These are phyloP conservation scores for Coregonus sp. DNA, from an alignment of 2,797 vertebrate species.

Conservation along the genomic window DNA sequence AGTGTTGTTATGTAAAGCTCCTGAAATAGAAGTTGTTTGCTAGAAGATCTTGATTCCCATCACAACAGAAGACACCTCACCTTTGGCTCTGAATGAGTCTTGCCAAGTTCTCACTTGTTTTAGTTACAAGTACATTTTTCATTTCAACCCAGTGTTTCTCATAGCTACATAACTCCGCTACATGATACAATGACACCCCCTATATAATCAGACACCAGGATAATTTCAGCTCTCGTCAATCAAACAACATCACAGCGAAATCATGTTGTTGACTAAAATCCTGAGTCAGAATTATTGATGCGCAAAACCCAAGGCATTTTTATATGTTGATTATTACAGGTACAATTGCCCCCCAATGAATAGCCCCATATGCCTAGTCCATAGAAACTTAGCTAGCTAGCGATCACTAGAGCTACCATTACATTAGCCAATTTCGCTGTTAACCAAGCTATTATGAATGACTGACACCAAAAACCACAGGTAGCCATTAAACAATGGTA, in stretches of 20 bases:
- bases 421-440: too few species aligned
- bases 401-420: too few species aligned
- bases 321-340: conserved; percentile 31
- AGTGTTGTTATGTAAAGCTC: not conserved
- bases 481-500: too few species aligned
- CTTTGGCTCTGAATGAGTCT: not conserved
- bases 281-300: conserved; percentile 25
- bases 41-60: not conserved
- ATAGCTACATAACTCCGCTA: not conserved
- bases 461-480: too few species aligned
- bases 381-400: too few species aligned
- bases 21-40: not conserved
- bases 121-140: not conserved
- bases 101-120: not conserved
- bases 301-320: conserved; percentile 4
- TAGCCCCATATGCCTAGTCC: too few species aligned
- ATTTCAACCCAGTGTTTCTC: not conserved
- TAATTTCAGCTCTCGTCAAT: not conserved
- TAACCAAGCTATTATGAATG: too few species aligned
- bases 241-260: not conserved
- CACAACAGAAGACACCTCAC: not conserved
- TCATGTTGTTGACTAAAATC: conserved; percentile 10
- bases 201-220: not conserved
- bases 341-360: too few species aligned
- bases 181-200: conserved; percentile 1